Conservation (phyloP, 2,797 vertebrate genomes). For the Clarias laeviceps region DNA sequence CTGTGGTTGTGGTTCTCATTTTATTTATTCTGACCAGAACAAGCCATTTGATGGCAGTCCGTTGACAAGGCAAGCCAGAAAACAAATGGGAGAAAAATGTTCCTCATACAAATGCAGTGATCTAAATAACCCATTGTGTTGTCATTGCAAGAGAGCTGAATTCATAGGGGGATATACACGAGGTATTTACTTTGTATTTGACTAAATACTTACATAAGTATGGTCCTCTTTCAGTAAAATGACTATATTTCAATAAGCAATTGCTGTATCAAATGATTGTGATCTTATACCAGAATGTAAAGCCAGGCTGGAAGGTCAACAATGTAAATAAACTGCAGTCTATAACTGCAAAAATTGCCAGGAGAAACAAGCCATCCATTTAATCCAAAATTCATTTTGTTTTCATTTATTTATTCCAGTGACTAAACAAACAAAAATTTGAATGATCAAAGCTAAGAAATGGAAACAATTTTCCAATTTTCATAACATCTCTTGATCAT, state of each 20-base stretch:
- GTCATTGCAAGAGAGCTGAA: conserved; percentile 45
- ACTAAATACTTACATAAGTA: conserved; percentile 45
- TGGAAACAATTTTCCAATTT: conserved; percentile 62
- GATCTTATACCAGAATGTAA: conserved; percentile 34
- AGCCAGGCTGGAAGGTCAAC: conserved; percentile 43
- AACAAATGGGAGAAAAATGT: conserved; percentile 58
- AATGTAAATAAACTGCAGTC: conserved; percentile 55
- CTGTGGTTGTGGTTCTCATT: conserved; percentile 54
- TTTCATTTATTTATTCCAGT: conserved; percentile 52
- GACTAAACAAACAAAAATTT: conserved; percentile 61
- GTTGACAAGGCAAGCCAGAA: conserved; percentile 53
- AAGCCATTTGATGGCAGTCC: conserved; percentile 54
- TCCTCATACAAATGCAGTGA: conserved; percentile 49
- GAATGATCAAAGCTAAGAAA: conserved; percentile 57
- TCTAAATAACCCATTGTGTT: conserved; percentile 53
- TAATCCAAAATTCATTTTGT: conserved; percentile 45
- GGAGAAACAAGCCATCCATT: conserved; percentile 43
- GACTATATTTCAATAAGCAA: conserved; percentile 43
- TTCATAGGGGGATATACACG: conserved; percentile 38
- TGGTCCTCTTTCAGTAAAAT: conserved; percentile 34
- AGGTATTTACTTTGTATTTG: conserved; percentile 52
- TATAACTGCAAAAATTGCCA: conserved; percentile 45
- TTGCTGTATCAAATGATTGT: conserved; percentile 42
- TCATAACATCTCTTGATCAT: conserved; percentile 55
- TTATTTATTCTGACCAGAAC: conserved; percentile 53